Conservation (phyloP, 2,113 vertebrate genomes). For the Nycticryphes semicollaris region DNA sequence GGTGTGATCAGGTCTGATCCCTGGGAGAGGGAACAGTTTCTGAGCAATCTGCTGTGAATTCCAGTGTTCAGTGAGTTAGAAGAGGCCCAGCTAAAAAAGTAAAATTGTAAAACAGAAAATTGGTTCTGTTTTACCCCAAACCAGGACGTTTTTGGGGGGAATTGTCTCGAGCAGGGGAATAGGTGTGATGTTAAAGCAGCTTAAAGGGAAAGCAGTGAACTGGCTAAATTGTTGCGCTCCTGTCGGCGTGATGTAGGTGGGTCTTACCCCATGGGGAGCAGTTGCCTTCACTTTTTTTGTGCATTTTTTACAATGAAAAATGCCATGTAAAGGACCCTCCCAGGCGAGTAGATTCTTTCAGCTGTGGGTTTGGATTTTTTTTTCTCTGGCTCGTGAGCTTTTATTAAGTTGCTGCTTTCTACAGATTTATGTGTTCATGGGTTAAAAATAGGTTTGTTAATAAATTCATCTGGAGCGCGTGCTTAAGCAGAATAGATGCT, state of each 20-base stretch:
- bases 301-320: background rate
- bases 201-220: background rate
- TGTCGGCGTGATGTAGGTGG: fast-evolving
- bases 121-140: no score
- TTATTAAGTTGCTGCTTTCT: background rate
- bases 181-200: background rate
- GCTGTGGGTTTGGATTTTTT: background rate
- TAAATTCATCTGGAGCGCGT: background rate
- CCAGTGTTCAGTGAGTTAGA: no score
- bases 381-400: background rate
- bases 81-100: no score
- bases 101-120: no score
- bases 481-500: background rate
- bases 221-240: background rate
- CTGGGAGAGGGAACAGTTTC: no score
- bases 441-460: constrained; percentile 36
- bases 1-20: no score
- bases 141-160: no score
- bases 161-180: background rate
- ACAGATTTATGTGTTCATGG: background rate
- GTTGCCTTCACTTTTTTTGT: background rate
- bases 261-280: fast-evolving
- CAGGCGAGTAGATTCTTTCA: background rate
- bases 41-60: no score
- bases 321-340: background rate